Evolutionary conservation across 1,140 invertebrate genomes (phyloP), one percentile per base, ranked within the genome.

Genomic region (Pseudomyrmex pallidus): DNA sequence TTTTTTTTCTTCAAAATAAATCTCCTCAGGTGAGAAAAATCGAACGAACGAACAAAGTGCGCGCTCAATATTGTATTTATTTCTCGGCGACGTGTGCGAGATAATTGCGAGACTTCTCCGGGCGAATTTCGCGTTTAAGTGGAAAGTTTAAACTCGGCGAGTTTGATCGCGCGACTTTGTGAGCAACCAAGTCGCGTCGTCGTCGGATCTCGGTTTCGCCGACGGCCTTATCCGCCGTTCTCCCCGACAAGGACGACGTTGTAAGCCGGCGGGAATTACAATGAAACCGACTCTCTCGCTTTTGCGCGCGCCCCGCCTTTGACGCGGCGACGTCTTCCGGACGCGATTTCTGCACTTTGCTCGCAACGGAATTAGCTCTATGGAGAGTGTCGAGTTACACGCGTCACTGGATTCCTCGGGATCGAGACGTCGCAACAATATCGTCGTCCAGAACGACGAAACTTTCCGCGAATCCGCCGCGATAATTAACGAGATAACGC

Each of bases 131-230:
- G 35, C 35, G 35, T 35, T 35, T 35, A 35, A 35, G 4, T 35
- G 35, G 35, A 35, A 35, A 35, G 35, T 35, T 35, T 50, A 48
- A 48, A 20, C 44, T 15, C 12, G 22, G 17, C 25, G 12, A 20
- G 44, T 54, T 48, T 76, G 61, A 76, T 64, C 48, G 61, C 17
- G 61, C 48, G n/a, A 52, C 46, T 76, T n/a, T 46, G 35, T 35
- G 35, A 25, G 10, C 46, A 62, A 62, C 44, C 68, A n/a, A 10
- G 35, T 35, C 35, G 35, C 67, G 56, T 48, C 15, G 15, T 5
- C 67, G 56, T 48, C 15, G 15, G 12, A 52, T 52, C 74, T 74
- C 44, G 56, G 66, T 22, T 44, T 67, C 64, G 20, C 22, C n/a
- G 35, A 44, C 22, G 15, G 59, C 20, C 12, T 7, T 2, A 20